Evolutionary conservation across 2,113 vertebrate genomes (phyloP).

Genomic region (Tichodroma muraria): DNA sequence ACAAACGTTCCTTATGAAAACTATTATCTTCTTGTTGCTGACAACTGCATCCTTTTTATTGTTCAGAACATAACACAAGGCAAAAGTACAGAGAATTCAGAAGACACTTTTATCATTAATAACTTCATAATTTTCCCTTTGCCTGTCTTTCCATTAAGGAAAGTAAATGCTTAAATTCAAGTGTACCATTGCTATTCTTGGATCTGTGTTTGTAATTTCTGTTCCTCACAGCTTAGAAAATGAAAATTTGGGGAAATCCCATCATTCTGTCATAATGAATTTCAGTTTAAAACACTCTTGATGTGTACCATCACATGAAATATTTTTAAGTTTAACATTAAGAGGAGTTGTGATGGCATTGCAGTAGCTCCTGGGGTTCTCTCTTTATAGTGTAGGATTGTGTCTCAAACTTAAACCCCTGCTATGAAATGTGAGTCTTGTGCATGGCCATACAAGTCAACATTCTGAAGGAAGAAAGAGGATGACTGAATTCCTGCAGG

Average conservation of each 20-base stretch:
- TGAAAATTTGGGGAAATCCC: background rate
- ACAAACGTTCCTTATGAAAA: background rate
- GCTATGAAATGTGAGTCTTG: background rate
- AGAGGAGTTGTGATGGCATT: background rate
- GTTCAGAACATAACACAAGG: background rate
- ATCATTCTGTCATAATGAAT: background rate
- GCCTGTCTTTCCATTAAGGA: background rate
- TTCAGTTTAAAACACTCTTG: background rate
- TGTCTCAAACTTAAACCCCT: background rate
- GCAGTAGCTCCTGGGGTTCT: background rate
- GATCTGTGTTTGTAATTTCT: background rate
- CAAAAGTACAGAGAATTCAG: background rate
- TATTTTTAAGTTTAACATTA: background rate
- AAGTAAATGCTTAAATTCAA: background rate
- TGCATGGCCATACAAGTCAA: background rate
- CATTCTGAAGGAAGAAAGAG: background rate
- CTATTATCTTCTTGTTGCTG: background rate
- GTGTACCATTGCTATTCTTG: background rate
- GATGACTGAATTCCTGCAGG: background rate
- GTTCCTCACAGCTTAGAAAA: background rate
- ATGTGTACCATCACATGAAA: background rate
- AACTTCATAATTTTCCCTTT: background rate
- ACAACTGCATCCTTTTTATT: background rate
- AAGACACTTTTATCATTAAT: background rate
- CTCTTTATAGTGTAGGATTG: background rate